Conservation (phyloP, 2,113 vertebrate genomes). For the Nicator chloris region DNA sequence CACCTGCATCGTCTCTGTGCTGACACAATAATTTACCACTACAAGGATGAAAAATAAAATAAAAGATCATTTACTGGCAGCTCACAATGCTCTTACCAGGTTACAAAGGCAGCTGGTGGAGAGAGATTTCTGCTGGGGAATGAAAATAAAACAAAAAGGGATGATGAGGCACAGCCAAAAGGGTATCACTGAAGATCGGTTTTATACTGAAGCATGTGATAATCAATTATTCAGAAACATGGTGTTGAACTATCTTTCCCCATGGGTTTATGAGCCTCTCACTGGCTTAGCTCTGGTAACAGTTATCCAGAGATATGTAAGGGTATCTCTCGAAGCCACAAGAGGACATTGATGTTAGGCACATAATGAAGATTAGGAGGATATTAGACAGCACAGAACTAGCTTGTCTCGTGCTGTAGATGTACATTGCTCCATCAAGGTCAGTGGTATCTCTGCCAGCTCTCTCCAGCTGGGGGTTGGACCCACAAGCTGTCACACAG, state of each 20-base stretch:
- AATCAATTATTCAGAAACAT: constrained; percentile 73
- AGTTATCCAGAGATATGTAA: constrained; percentile 21
- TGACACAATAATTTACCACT: constrained; percentile 69
- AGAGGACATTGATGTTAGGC: not conserved
- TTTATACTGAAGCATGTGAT: constrained; percentile 41
- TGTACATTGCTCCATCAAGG: not conserved
- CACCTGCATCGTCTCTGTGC: constrained; percentile 66
- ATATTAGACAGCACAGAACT: not conserved
- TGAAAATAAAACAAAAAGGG: constrained; percentile 35
- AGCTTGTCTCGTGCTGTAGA: not conserved
- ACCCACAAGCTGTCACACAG: not conserved
- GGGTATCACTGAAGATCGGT: constrained; percentile 43
- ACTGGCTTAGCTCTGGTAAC: constrained; percentile 21
- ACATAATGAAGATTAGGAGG: not conserved
- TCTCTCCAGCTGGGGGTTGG: not conserved
- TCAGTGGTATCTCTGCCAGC: not conserved
- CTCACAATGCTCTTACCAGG: constrained; percentile 35
- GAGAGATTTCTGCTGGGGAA: constrained; percentile 43
- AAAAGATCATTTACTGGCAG: constrained; percentile 67
- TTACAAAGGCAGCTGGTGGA: constrained; percentile 52
- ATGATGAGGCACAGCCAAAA: constrained; percentile 36
- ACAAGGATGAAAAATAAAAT: constrained; percentile 58
- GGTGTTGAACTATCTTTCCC: constrained; percentile 50
- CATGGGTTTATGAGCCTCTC: constrained; percentile 47
- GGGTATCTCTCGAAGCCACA: not conserved